Base-by-base conservation (phyloP, 2,113 vertebrate genomes). In the Chloebia gouldiae region DNA sequence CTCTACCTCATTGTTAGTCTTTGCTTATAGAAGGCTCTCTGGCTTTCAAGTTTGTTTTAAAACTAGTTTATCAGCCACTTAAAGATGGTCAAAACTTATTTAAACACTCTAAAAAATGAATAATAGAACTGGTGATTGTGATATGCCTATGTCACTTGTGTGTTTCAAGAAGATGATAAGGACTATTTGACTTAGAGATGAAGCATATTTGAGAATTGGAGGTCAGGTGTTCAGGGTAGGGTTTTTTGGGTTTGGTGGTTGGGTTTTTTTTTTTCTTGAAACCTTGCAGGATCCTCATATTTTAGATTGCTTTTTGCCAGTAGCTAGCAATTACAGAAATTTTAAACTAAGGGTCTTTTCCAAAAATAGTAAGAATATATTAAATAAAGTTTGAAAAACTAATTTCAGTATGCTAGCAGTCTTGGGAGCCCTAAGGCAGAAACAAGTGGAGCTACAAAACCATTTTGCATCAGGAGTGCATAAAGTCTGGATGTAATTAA, bases 11-110 rank as follows among this genome's bases (percentile, higher is more conserved):
- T n/a, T 54, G n/a, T 83, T 90, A 90, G 35, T 44, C 44, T 88
- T 71, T 64, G 49, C 53, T 11, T 73, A 60, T 37, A 50, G 64
- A 88, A 44, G 51, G 37, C n/a, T 72, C 47, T 78, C 64, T 90
- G 68, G 31, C 60, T 71, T 86, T 93, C 44, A 45, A 9, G 72
- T 90, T 90, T 83, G n/a, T 77, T 94, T 88, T 75, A 71, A 92
- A 93, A 45, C 25, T 76, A 44, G 35, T 78, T 93, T 95, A 92
- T 96, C 85, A 60, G 72, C 22, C 57, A 60, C 88, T 96, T 96
- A 49, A 86, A 73, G 66, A 72, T 56, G 42, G 81, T 77, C 69
- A 86, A 87, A 82, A 90, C 56, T 88, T 86, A 75, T 33, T 84
- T 88, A 79, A 94, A 81, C 59, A 39, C 39, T 86, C 50, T 82